Conservation (phyloP, 1,140 invertebrate species). For the Musca domestica region DNA sequence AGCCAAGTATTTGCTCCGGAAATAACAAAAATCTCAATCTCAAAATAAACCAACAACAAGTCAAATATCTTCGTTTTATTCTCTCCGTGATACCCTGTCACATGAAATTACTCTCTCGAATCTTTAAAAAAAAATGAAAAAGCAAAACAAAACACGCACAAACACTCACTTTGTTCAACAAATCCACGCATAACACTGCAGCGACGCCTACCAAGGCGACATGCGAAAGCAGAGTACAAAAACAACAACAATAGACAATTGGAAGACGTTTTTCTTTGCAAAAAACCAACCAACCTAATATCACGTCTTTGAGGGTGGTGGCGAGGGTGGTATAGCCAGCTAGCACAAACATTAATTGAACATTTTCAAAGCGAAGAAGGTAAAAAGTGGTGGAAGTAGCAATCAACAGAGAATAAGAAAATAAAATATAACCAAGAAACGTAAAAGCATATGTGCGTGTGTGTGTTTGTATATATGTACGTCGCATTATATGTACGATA, state of each 20-base stretch:
- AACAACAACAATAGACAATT: background rate
- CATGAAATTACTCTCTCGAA: background rate
- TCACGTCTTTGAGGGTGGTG: background rate
- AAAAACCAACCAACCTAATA: background rate
- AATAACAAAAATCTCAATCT: background rate
- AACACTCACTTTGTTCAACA: background rate
- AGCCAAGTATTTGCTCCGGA: constrained; percentile 2
- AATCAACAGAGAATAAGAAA: background rate
- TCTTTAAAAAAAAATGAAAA: too few relatives aligned
- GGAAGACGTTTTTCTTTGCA: constrained; percentile 4
- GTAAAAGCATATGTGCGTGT: background rate
- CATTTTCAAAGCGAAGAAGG: background rate
- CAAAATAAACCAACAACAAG: background rate
- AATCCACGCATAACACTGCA: too few relatives aligned
- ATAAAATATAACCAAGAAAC: background rate
- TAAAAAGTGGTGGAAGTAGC: constrained; percentile 6
- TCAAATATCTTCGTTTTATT: background rate
- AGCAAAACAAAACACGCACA: background rate
- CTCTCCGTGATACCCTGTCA: too few relatives aligned
- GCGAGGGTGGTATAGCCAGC: background rate
- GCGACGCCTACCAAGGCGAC: too few relatives aligned
- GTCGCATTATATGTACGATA: too few relatives aligned
- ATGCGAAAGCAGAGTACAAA: background rate
- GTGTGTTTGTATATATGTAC: background rate
- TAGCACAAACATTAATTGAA: too few relatives aligned